Evolutionary conservation across 2,113 vertebrate genomes (phyloP), one percentile per base, ranked within the genome.

Genomic region (Emydocephalus ijimae): DNA sequence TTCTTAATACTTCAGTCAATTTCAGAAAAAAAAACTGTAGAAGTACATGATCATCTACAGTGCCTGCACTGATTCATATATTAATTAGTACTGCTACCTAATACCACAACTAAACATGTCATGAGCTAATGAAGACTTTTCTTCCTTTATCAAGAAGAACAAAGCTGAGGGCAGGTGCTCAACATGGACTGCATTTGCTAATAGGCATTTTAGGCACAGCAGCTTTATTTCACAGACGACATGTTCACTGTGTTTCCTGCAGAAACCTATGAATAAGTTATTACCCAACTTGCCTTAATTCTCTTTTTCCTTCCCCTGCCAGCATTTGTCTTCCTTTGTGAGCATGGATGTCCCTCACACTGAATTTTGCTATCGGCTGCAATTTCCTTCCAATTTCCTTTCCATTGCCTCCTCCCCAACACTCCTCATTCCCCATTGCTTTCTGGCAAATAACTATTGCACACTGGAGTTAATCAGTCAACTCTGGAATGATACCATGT

Each of bases 261-360:
- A 24, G 95, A 96, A 95, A 87, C 94, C 95, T 95, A 94, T 96
- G 96, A 96, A 97, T 96, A 97, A 96, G 95, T 96, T 95, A 97
- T 95, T 95, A 96, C 95, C 95, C 95, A 57, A 93, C 94, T 95
- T 91, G 93, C 64, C 92, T 94, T 93, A 87, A 94, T 91, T 93
- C 95, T 55, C 95, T 90, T 93, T 86, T 23, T 94, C 92, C 96
- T 18, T 92, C 91, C 95, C 95, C 95, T 93, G 92, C 94, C 93
- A 93, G 56, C 93, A 86, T 96, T 96, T 94, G 89, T 96, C 94
- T 96, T 93, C 74, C 87, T 94, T 94, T 59, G 87, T 89, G 96
- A 96, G 93, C 94, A 94, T 89, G 2, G 34, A 95, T 92, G 94
- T 95, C 93, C 45, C 89, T 94, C 93, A 34, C 89, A 29, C n/a